A percentile compares a stretch with the other conserved stretches of the same genome.
Conservation (phyloP, 2,888 invertebrate genomes). For the Parnassius smintheus region DNA sequence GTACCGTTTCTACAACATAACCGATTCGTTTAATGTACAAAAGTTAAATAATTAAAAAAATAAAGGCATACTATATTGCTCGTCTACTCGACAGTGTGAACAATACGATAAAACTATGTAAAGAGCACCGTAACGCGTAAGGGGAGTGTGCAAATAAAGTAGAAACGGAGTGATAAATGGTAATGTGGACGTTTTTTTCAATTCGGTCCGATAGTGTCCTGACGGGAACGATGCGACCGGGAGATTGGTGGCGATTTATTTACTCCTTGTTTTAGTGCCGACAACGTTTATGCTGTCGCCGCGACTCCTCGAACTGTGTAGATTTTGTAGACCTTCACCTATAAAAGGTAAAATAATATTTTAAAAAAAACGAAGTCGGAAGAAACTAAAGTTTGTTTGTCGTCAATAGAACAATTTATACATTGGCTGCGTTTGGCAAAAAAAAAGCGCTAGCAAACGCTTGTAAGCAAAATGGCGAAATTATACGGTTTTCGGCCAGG, state of each 20-base stretch:
- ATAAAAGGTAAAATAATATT: conserved; percentile 33
- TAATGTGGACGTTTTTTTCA: conserved; percentile 57
- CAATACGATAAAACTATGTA: conserved; percentile 1
- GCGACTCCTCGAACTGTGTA: conserved; percentile 90
- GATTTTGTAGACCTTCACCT: conserved; percentile 85
- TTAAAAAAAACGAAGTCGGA: no score
- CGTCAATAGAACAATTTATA: not conserved
- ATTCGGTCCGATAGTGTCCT: conserved; percentile 60
- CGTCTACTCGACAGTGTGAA: conserved; percentile 36
- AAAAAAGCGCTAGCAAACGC: no score
- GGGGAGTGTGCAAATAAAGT: conserved; percentile 50
- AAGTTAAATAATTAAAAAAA: conserved; percentile 36
- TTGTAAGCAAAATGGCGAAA: no score
- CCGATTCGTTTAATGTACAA: conserved; percentile 31
- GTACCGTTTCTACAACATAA: conserved; percentile 43
- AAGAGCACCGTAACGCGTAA: conserved; percentile 26
- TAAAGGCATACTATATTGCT: conserved; percentile 53
- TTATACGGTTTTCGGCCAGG: no score
- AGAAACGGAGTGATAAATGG: conserved; percentile 34
- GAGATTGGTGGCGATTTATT: conserved; percentile 47
- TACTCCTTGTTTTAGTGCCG: conserved; percentile 80
- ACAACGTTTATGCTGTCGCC: conserved; percentile 89
- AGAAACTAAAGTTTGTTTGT: no score
- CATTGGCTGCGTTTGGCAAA: not conserved
- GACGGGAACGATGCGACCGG: conserved; percentile 24